Base-by-base conservation (phyloP, 2,797 vertebrate genomes). In the Melanotaenia maccullochi region DNA sequence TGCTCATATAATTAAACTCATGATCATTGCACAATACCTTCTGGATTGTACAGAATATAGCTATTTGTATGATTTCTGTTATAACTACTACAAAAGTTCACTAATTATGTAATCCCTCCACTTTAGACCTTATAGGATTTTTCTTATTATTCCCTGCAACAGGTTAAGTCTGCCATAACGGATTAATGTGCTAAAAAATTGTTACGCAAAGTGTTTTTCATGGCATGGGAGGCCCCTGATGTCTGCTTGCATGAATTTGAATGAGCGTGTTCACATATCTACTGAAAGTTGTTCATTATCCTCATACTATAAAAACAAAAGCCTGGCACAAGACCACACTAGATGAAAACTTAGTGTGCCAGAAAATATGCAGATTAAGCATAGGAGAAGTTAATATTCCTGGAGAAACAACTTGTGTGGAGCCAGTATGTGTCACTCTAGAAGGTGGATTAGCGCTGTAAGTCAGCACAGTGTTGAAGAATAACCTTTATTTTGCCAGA, bases 371-470 rank as follows among this genome's bases (percentile, higher is more conserved):
- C 47, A 63, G 56, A 0, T 74, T 60, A 66, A 62, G 71, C 78
- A 60, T 42, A 68, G 30, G 0, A 61, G 51, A 28, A 57, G 70
- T 86, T 76, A 42, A 38, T 54, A 87, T 85, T 91, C 87, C 70
- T 61, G 61, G 9, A 40, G 63, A 73, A 84, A 68, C 56, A 55
- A 70, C 16, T 58, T 44, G 3, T 28, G 56, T 20, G 70, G 72
- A 77, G 74, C 55, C 69, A 33, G 57, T 3, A 58, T 73, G 65
- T 79, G 86, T 83, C 77, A 76, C 71, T 72, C 33, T 63, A 80
- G 83, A 81, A 68, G 80, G 42, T 2, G 80, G 87, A 89, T 90
- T 89, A 89, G 57, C 0, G 5, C 66, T 52, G 20, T 63, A 59
- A 81, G 60, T 69, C 76, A 74, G 9, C 40, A 3, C 60, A 18